Conservation (phyloP, 2,797 vertebrate species). For the Eulemur rubriventer region DNA sequence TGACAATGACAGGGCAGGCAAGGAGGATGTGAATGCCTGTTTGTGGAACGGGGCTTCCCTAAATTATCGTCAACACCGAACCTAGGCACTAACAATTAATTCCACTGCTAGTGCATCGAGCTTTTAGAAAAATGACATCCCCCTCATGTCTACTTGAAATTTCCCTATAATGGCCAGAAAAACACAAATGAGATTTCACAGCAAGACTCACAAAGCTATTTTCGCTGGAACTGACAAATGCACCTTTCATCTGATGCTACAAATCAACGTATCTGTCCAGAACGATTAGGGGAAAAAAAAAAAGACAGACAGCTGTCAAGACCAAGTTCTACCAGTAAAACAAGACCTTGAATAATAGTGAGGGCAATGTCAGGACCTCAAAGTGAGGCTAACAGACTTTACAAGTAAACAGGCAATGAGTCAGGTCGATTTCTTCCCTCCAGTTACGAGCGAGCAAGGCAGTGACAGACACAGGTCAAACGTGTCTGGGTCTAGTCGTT, state of each 20-base stretch:
- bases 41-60: neutral
- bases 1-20: rapidly evolving
- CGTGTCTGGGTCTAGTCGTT: neutral
- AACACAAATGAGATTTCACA: conserved; percentile 43
- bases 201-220: conserved; percentile 12
- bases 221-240: neutral
- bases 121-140: neutral
- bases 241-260: neutral
- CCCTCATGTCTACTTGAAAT: neutral
- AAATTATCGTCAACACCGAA: neutral
- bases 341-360: conserved; percentile 8
- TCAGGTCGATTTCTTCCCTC: neutral
- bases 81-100: neutral
- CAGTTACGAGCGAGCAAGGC: neutral
- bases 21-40: rapidly evolving
- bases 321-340: conserved; percentile 17
- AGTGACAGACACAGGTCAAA: neutral
- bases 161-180: neutral
- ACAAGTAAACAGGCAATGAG: neutral
- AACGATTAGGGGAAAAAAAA: neutral
- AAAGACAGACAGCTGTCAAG: neutral
- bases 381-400: neutral
- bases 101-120: neutral
- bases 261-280: neutral
- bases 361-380: conserved; percentile 16